Evolutionary conservation across 2,113 vertebrate species (phyloP).

Genomic region (Tupaia tana): DNA sequence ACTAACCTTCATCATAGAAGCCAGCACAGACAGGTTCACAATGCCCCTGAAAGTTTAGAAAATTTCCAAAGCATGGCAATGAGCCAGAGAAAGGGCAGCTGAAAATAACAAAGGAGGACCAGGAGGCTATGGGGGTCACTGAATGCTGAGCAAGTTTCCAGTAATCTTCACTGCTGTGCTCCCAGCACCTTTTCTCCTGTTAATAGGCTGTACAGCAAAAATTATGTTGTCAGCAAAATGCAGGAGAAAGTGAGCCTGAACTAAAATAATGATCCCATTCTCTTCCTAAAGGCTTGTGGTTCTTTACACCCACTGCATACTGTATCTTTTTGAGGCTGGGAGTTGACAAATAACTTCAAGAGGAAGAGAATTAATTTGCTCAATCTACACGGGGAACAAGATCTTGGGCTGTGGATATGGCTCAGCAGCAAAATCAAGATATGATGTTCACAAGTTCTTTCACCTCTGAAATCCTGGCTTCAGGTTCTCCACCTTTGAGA

Average conservation of each 20-base stretch:
- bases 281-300: neutral
- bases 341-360: slow-evolving; percentile 18
- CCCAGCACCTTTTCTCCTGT: slow-evolving; percentile 16
- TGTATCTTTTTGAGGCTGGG: neutral
- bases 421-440: neutral
- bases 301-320: neutral
- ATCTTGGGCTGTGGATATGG: neutral
- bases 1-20: neutral
- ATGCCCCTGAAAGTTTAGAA: neutral
- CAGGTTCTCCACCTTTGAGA: neutral
- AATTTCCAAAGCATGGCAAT: neutral
- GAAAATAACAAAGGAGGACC: slow-evolving; percentile 3
- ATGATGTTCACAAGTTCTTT: neutral
- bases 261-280: slow-evolving; percentile 19
- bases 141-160: neutral
- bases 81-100: neutral
- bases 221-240: slow-evolving; percentile 37
- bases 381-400: neutral
- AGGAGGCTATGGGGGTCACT: neutral
- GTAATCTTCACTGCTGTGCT: neutral
- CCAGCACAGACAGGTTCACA: neutral
- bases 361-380: slow-evolving; percentile 22
- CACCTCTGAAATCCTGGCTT: neutral
- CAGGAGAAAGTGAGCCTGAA: neutral
- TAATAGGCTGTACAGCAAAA: slow-evolving; percentile 41